Evolutionary conservation across 2,113 vertebrate genomes (phyloP).

Genomic region (Anoura caudifer): DNA sequence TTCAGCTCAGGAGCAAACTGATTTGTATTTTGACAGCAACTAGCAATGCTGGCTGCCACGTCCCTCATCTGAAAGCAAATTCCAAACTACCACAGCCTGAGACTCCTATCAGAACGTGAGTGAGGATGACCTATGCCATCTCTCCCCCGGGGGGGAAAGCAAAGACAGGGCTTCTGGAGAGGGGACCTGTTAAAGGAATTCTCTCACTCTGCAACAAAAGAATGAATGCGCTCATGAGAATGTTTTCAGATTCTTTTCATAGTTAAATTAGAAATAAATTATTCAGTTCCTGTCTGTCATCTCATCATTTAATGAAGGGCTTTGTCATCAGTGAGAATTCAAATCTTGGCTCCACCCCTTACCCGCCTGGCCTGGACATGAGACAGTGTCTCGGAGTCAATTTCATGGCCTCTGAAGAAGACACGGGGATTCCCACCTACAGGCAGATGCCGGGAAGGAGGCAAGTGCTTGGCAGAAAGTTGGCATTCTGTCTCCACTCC

Average conservation of each 20-base stretch:
- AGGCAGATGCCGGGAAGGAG: too few species aligned
- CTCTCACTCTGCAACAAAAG: neutral
- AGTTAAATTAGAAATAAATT: neutral
- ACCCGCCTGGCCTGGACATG: too few species aligned
- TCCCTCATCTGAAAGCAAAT: neutral
- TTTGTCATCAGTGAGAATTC: neutral
- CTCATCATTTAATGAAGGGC: neutral
- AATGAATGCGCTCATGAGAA: neutral
- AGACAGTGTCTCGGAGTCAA: neutral
- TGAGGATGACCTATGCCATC: too few species aligned
- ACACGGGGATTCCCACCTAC: too few species aligned
- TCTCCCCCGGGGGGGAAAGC: neutral
- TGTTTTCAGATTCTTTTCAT: neutral
- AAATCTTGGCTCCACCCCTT: neutral
- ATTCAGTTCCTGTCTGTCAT: neutral
- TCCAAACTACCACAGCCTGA: neutral
- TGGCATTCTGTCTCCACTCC: neutral
- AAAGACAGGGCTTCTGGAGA: neutral
- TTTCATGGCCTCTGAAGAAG: neutral
- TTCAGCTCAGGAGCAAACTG: neutral
- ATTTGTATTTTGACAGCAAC: neutral
- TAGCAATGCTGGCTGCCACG: neutral
- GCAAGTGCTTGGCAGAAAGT: neutral
- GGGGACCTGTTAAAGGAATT: neutral
- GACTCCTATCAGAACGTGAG: fast-evolving